phyloP scores from a whole-genome alignment of 2,113 vertebrate genomes.

The Tursiops truncatus region DNA sequence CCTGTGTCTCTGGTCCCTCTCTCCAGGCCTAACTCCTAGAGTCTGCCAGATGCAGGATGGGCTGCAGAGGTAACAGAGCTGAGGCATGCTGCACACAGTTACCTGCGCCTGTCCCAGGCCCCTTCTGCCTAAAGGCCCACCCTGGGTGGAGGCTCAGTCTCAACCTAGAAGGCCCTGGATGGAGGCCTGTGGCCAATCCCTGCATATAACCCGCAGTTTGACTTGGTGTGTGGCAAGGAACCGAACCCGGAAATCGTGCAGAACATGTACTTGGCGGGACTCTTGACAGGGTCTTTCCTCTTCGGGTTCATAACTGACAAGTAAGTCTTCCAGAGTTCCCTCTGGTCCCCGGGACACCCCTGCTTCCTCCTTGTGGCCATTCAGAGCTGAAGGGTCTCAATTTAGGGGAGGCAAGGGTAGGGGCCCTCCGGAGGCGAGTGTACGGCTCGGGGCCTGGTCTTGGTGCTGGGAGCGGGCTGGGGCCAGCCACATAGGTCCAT shows the following conservation, averaged over 20 bases:
- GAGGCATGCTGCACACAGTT: neutral
- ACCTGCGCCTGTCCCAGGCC: neutral
- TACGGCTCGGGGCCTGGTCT: neutral
- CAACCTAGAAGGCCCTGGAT: neutral
- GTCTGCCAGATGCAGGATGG: neutral
- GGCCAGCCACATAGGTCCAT: accelerated
- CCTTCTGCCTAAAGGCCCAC: neutral
- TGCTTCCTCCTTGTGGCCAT: neutral
- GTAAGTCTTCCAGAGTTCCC: slow-evolving; percentile 10
- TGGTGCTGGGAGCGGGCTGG: too few species aligned
- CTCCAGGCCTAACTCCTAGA: neutral
- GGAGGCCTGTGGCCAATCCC: neutral
- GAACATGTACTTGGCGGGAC: neutral
- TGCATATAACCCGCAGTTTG: slow-evolving; percentile 52
- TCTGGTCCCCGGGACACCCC: neutral
- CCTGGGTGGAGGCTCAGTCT: neutral
- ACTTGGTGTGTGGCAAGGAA: slow-evolving; percentile 62
- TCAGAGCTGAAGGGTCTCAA: neutral
- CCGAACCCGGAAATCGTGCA: accelerated
- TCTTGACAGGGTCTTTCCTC: slow-evolving; percentile 19
- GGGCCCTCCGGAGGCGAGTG: neutral
- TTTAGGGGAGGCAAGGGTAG: neutral
- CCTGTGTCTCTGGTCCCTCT: neutral
- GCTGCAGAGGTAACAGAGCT: neutral
- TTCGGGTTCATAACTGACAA: slow-evolving; percentile 59